Percentiles rank a stretch among this genome's conserved stretches.
Conservation (phyloP, 1,140 invertebrate species). For the Alviniconcha marisindica region DNA sequence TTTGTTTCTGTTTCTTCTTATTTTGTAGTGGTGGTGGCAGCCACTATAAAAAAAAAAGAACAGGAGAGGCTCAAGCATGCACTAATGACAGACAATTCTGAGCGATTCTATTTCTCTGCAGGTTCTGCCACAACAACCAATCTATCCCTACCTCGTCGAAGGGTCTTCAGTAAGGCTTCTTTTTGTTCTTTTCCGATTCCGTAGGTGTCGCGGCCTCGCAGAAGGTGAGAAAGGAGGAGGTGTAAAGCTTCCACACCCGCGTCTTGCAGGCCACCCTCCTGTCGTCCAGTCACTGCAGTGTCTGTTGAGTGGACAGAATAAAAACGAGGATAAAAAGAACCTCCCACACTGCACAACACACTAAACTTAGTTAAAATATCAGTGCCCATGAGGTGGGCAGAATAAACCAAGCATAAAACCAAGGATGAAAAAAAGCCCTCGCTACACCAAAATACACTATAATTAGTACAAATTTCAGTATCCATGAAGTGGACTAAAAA, state of each 20-base stretch:
- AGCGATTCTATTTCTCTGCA: neutral
- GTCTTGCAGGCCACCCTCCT: conserved; percentile 89
- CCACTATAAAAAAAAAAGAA: too few relatives aligned
- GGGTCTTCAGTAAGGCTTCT: conserved; percentile 86
- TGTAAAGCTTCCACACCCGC: conserved; percentile 92
- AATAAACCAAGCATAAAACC: too few relatives aligned
- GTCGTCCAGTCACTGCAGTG: conserved; percentile 54
- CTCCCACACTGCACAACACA: too few relatives aligned
- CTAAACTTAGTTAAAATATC: too few relatives aligned
- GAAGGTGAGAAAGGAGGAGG: conserved; percentile 83
- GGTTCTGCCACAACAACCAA: neutral
- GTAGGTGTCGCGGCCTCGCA: conserved; percentile 78
- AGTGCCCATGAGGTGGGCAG: too few relatives aligned
- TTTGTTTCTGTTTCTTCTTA: too few relatives aligned
- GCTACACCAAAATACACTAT: too few relatives aligned
- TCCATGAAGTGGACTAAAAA: too few relatives aligned
- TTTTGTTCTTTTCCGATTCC: conserved; percentile 82
- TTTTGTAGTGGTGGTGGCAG: too few relatives aligned
- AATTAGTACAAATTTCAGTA: too few relatives aligned
- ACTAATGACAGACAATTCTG: neutral
- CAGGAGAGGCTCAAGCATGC: neutral
- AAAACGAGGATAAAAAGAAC: neutral
- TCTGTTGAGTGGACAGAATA: neutral
- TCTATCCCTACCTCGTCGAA: conserved; percentile 79
- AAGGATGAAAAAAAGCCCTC: too few relatives aligned